phyloP scores from a whole-genome alignment of 92 coral and sea anemone species.

The Porites evermanni region DNA sequence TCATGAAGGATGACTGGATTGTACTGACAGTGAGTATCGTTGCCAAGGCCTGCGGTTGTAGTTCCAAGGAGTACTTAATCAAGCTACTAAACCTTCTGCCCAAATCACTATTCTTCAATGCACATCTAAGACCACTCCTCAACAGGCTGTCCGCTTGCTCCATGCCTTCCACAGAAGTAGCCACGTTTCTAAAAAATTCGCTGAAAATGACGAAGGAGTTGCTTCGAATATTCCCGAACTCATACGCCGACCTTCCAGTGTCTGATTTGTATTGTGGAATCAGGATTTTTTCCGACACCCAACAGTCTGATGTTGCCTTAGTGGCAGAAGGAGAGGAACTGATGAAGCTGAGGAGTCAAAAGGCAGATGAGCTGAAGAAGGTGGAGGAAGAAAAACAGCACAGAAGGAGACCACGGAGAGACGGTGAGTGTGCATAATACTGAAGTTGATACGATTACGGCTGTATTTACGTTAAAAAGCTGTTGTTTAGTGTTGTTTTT shows the following conservation, averaged over 20 bases:
- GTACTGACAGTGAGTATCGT: conserved; percentile 73
- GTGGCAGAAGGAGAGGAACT: conserved; percentile 53
- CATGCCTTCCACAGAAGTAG: conserved; percentile 28
- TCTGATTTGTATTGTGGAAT: conserved; percentile 57
- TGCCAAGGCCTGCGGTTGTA: conserved; percentile 82
- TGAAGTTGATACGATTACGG: too few species aligned
- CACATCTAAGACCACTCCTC: conserved; percentile 62
- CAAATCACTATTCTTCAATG: conserved; percentile 62
- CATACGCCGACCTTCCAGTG: conserved; percentile 75
- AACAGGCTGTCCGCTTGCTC: conserved; percentile 57
- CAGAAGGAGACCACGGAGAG: conserved; percentile 45
- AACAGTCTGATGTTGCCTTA: conserved; percentile 19
- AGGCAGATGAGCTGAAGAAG: conserved; percentile 71
- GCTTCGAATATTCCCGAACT: conserved; percentile 70
- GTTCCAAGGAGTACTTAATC: conserved; percentile 48
- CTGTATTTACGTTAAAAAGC: too few species aligned
- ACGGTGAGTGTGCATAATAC: conserved; percentile 26
- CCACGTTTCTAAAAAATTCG: conserved; percentile 52
- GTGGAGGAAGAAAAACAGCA: conserved; percentile 53
- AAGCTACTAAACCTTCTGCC: conserved; percentile 77
- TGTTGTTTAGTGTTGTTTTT: too few species aligned
- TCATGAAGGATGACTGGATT: conserved; percentile 72
- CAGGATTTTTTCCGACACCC: conserved; percentile 13
- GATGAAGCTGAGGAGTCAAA: conserved; percentile 55
- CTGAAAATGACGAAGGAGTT: conserved; percentile 72